Base-by-base conservation (phyloP, 1,140 invertebrate species). In the Leptonema lineaticorne region DNA sequence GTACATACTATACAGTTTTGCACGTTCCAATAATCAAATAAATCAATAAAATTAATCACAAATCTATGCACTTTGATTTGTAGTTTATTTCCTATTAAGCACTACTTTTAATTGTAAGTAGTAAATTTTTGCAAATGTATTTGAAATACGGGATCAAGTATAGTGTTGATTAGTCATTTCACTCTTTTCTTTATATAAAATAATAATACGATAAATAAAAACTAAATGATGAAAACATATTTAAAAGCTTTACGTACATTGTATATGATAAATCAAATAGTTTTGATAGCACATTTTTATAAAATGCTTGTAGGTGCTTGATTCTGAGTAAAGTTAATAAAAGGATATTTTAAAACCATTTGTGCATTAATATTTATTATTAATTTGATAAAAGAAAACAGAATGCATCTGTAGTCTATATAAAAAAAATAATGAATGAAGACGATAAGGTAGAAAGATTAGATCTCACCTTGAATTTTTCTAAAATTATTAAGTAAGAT, bases 261-360 rank as follows among this genome's bases (percentile, higher is more conserved):
- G 9, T 41, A 41, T 41, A 41, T 62, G 56, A 62, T 67, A 64
- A 63, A 69, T 45, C 48, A 69, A 41, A 59, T 72, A 72, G 70
- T 72, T 72, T 72, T 72, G 70, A 72, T 72, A 72, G 37, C 70
- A 69, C 63, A 48, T 69, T 66, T 69, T 58, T 63, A 24, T 72
- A 72, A 67, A 58, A 48, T 50, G 70, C 69, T 68, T 63, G 65
- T 71, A 71, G 69, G 33, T 56, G 70, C 67, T 69, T 68, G 22
- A 37, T 57, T 67, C 67, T 66, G 22, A 58, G n/a, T n/a, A n/a
- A n/a, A n/a, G n/a, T n/a, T n/a, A n/a, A n/a, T n/a, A 68, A 45
- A 50, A 57, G 50, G 9, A 50, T 67, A 71, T 67, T 68, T 58
- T 69, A 69, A 62, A 64, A 64, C 70, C 70, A 30, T 63, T 69